These are phyloP conservation scores for Thalassoma bifasciatum DNA, from an alignment of 2,113 vertebrate genomes.

Conservation along the genomic window DNA sequence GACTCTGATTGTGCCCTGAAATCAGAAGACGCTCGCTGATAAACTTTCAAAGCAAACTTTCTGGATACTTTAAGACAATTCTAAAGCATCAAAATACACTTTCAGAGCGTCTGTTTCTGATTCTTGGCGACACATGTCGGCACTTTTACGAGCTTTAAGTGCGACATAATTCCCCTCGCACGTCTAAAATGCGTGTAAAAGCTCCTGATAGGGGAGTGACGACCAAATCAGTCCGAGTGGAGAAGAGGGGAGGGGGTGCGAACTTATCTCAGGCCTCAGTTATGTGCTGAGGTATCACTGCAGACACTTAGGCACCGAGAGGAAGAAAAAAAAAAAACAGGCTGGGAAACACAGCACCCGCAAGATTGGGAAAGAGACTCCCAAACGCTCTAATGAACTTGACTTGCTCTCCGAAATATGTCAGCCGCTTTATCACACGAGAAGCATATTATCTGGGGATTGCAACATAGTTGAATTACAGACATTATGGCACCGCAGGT, in stretches of 20 bases:
- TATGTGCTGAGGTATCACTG: constrained; percentile 96
- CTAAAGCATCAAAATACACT: neutral
- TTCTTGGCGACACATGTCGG: neutral
- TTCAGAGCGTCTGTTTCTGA: neutral
- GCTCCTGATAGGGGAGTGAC: constrained; percentile 56
- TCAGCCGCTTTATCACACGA: constrained; percentile 95
- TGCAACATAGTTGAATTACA: constrained; percentile 86
- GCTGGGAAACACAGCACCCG: constrained; percentile 77
- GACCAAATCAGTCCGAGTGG: constrained; percentile 36
- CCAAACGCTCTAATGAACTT: constrained; percentile 82
- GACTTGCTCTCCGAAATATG: constrained; percentile 79
- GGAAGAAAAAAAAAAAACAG: constrained; percentile 73
- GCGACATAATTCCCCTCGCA: neutral
- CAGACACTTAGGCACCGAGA: constrained; percentile 96
- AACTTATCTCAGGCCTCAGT: constrained; percentile 96
- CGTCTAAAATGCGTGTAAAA: constrained; percentile 42
- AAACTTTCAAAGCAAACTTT: constrained; percentile 21
- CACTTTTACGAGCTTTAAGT: neutral
- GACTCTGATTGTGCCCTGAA: constrained; percentile 65
- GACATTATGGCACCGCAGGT: constrained; percentile 97
- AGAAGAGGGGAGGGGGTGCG: constrained; percentile 51
- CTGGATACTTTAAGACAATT: neutral
- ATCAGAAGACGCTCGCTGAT: constrained; percentile 50
- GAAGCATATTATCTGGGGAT: constrained; percentile 93
- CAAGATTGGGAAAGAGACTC: constrained; percentile 83